Conservation (phyloP, 2,113 vertebrate species). For the Dasyurus viverrinus region DNA sequence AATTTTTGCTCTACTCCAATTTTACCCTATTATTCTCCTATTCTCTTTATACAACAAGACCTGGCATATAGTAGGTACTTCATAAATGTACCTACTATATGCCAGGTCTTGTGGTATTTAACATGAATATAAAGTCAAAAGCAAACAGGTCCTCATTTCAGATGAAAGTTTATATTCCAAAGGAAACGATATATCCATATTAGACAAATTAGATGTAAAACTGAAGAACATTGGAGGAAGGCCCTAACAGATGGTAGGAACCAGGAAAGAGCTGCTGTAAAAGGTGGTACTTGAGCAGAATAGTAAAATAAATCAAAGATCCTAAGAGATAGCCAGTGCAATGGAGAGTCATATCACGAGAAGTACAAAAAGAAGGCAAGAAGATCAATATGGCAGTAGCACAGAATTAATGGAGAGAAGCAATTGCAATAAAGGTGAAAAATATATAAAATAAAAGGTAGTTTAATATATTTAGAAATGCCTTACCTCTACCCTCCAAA, state of each 20-base stretch:
- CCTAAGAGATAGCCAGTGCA: background rate
- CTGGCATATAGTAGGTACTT: no score
- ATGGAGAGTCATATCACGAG: background rate
- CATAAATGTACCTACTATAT: background rate
- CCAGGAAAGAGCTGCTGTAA: background rate
- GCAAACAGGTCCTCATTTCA: background rate
- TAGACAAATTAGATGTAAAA: background rate
- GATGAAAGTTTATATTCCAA: background rate
- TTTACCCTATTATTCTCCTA: background rate
- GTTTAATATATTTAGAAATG: background rate
- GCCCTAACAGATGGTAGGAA: background rate
- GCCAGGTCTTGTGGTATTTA: background rate
- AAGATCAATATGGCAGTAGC: background rate
- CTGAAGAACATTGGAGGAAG: background rate
- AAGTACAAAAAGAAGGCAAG: background rate
- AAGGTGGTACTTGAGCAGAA: background rate
- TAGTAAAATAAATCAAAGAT: background rate
- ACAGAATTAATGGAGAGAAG: background rate
- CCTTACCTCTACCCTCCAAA: no score
- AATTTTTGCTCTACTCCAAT: background rate
- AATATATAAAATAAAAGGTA: no score
- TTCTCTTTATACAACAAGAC: background rate
- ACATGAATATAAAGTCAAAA: background rate
- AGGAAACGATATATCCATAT: background rate
- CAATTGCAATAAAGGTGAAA: background rate